Percentiles rank a stretch among this genome's conserved stretches.
Conservation (phyloP, 1,140 invertebrate genomes). For the Conus ventricosus region DNA sequence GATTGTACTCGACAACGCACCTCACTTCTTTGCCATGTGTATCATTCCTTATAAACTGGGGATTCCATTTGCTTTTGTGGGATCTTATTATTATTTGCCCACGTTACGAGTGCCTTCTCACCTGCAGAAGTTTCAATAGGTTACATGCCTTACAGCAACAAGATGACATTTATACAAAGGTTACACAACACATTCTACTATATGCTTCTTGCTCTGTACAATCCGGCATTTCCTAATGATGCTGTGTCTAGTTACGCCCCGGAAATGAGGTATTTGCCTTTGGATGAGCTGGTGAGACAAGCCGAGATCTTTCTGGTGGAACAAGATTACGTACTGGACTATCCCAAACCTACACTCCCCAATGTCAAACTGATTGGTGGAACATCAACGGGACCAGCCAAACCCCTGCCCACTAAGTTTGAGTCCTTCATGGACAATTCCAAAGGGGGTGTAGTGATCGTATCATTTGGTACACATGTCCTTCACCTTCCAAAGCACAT, state of each 20-base stretch:
- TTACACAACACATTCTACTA: background rate
- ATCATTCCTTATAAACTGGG: constrained; percentile 37
- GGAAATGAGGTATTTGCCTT: background rate
- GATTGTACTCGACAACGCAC: constrained; percentile 4
- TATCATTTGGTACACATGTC: constrained; percentile 45
- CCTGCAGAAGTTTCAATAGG: background rate
- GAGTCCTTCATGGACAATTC: constrained; percentile 39
- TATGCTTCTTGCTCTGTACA: background rate
- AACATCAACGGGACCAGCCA: constrained; percentile 34
- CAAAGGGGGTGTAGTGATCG: constrained; percentile 47
- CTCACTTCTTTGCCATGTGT: background rate
- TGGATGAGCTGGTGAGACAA: background rate
- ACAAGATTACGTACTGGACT: constrained; percentile 51
- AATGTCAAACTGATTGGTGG: constrained; percentile 54
- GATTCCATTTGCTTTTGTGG: constrained; percentile 35
- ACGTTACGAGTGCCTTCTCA: background rate
- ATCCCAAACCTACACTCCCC: constrained; percentile 46
- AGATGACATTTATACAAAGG: constrained; percentile 37
- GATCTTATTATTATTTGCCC: background rate
- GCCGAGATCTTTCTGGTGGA: constrained; percentile 48
- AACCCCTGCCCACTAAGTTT: constrained; percentile 32
- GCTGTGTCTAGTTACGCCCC: constrained; percentile 9
- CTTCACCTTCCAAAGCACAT: constrained; percentile 25
- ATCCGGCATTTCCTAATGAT: background rate
- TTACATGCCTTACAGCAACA: background rate